phyloP scores from a whole-genome alignment of 2,888 invertebrate genomes.

The Platycnemis pennipes region DNA sequence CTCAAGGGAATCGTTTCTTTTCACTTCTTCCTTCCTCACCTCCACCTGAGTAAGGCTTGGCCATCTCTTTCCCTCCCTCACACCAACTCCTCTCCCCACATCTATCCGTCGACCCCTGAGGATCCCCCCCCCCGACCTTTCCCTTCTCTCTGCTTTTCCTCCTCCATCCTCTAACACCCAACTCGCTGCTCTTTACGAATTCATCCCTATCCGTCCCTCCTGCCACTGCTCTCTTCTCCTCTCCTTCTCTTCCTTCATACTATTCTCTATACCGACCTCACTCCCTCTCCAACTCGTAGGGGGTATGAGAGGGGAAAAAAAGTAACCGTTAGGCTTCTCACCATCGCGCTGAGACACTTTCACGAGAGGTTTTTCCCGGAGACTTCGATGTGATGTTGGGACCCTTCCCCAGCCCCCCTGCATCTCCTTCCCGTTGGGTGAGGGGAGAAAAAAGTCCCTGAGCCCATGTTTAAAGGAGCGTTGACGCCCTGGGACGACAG shows the following conservation, averaged over 20 bases:
- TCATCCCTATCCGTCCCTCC: not conserved
- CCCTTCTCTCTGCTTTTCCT: not conserved
- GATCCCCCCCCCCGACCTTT: not conserved
- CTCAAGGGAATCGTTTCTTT: not conserved
- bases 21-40: not conserved
- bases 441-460: not conserved
- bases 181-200: not conserved
- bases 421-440: not conserved
- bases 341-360: slow-evolving; percentile 32
- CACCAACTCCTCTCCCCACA: not conserved
- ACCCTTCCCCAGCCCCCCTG: not conserved
- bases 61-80: not conserved
- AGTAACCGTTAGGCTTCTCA: not conserved
- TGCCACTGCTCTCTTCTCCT: not conserved
- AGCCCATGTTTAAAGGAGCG: slow-evolving; percentile 31
- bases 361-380: not conserved
- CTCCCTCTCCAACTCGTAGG: not conserved
- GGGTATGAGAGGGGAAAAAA: not conserved
- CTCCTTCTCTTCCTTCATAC: not conserved
- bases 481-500: slow-evolving; percentile 25
- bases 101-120: not conserved
- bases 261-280: not conserved
- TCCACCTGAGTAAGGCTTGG: not conserved
- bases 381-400: not conserved
- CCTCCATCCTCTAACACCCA: not conserved